These are phyloP conservation scores for Ctenoplectra terminalis DNA, from an alignment of 1,140 invertebrate species.

Conservation along the genomic window DNA sequence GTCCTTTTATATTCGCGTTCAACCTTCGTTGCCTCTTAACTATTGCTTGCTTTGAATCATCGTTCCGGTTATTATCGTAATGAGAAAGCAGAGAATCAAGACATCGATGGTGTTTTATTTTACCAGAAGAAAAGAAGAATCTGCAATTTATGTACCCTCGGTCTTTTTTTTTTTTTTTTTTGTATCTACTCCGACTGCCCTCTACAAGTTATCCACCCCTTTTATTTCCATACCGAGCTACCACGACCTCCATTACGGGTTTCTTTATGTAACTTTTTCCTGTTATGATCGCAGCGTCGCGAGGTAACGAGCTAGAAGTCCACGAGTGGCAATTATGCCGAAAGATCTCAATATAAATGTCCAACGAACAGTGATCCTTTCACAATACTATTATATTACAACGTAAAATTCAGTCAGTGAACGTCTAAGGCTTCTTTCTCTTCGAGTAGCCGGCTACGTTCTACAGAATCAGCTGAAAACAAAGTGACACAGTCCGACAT, in stretches of 20 bases:
- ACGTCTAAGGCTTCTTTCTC: not conserved
- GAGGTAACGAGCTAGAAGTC: not conserved
- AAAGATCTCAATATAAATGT: not conserved
- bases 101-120: not conserved
- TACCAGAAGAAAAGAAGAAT: not conserved
- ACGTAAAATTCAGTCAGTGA: not conserved
- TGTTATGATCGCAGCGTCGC: not conserved
- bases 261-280: constrained; percentile 6
- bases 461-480: not conserved
- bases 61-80: not conserved
- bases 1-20: not conserved
- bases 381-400: not conserved
- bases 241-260: not conserved
- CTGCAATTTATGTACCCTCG: not conserved
- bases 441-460: not conserved
- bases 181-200: not conserved
- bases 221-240: not conserved
- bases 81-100: not conserved
- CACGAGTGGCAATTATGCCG: not conserved
- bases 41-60: not conserved
- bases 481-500: not conserved
- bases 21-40: no score
- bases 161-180: not conserved
- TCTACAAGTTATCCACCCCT: not conserved
- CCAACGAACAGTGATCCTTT: no score